Evolutionary conservation across 2,113 vertebrate genomes (phyloP), one percentile per base, ranked within the genome.

Genomic region (Todiramphus chloris): DNA sequence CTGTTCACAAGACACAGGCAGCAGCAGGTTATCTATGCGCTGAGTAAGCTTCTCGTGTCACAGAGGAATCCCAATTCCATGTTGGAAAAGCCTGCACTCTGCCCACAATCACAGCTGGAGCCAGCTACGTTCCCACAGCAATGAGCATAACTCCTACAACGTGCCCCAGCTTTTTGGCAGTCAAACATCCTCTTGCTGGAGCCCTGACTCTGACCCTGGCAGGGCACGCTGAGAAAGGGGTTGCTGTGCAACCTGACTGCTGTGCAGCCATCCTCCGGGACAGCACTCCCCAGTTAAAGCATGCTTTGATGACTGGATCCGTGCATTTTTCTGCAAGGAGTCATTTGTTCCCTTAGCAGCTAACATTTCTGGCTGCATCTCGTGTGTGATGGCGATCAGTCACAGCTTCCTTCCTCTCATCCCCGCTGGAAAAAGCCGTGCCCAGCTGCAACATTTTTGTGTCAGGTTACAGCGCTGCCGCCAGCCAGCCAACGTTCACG

Each of bases 321-420:
- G 4, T 13, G 79, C 79, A 93, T 96, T 95, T 84, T 94, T 92
- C 12, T 69, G 43, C 59, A 44, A 35, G 43, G 78, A 85, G 39
- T 87, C 92, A 88, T 92, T 90, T 69, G 88, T 80, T 94, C 79
- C 94, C 92, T 53, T 93, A 93, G 96, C 88, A 93, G 92, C 96
- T 60, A 92, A 56, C 90, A 28, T 90, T 95, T 93, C 88, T 91
- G 90, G 35, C 88, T 53, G 33, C 58, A 69, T 76, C 82, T 80
- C 16, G 24, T 10, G 35, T 62, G 81, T 23, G 79, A 95, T 66
- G 53, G 81, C 17, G 79, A 95, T 69, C 70, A 76, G 66, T 67
- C 75, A 68, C 56, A 68, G 88, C 25, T 79, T 94, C 94, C 92
- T 88, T 92, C 78, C 90, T 85, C 53, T 94, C 59, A 43, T 75